These are phyloP conservation scores for Austrofundulus limnaeus DNA, from an alignment of 2,113 vertebrate species.

Conservation along the genomic window DNA sequence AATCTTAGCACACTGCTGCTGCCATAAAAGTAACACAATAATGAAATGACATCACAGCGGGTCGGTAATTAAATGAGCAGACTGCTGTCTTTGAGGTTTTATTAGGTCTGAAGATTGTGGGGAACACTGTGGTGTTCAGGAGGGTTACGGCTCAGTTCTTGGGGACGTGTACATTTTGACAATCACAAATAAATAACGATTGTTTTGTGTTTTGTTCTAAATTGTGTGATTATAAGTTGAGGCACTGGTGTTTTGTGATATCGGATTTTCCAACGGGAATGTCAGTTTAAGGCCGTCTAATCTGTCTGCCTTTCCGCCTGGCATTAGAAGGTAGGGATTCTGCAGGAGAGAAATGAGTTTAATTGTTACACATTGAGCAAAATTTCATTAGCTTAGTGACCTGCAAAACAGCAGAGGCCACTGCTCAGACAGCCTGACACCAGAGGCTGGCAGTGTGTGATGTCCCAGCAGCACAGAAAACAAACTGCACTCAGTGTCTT, in stretches of 20 bases:
- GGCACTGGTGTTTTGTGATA: background rate
- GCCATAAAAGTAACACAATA: conserved; percentile 72
- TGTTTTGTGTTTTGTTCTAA: conserved; percentile 2
- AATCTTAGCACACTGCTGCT: conserved; percentile 63
- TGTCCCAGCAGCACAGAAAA: conserved; percentile 13
- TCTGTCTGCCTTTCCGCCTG: conserved; percentile 43
- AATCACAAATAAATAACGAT: no score
- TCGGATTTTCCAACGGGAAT: background rate
- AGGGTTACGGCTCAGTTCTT: background rate
- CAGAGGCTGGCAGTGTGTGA: conserved; percentile 38
- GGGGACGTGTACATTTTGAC: no score
- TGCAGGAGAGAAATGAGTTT: conserved; percentile 41
- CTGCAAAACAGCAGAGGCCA: conserved; percentile 44
- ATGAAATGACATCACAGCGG: conserved; percentile 72
- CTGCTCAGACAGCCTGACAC: conserved; percentile 35
- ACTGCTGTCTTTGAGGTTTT: conserved; percentile 63
- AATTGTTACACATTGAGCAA: conserved; percentile 57
- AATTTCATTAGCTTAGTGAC: conserved; percentile 60
- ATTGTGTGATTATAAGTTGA: background rate
- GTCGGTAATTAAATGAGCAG: conserved; percentile 70
- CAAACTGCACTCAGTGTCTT: background rate
- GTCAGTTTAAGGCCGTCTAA: conserved; percentile 38
- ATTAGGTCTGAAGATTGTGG: conserved; percentile 54
- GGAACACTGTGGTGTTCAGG: conserved; percentile 17
- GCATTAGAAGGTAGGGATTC: conserved; percentile 30